A percentile compares a stretch with the other conserved stretches of the same genome.
Conservation (phyloP, 2,113 vertebrate genomes). For the Syngnathus floridae region DNA sequence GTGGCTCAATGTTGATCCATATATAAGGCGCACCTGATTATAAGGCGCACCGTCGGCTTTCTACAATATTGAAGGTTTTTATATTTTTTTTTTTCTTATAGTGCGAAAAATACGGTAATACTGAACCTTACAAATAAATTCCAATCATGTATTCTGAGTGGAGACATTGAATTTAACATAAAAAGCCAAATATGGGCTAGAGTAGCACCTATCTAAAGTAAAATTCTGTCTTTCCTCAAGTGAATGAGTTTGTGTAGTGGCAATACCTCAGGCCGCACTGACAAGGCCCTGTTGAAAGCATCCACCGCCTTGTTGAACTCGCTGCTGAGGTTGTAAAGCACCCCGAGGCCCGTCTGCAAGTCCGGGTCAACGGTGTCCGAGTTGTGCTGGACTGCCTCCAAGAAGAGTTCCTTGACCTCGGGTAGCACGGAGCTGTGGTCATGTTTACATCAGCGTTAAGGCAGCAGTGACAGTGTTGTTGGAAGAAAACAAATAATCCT, state of each 20-base stretch:
- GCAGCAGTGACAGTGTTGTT: conserved; percentile 14
- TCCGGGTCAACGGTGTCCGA: conserved; percentile 87
- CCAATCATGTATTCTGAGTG: too few species aligned
- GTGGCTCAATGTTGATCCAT: too few species aligned
- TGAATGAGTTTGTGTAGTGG: neutral
- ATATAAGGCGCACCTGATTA: too few species aligned
- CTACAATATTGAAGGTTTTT: too few species aligned
- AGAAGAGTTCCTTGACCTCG: conserved; percentile 89
- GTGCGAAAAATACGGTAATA: neutral
- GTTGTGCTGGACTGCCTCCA: conserved; percentile 89
- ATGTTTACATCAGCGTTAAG: conserved; percentile 38
- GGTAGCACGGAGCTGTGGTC: conserved; percentile 76
- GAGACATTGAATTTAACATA: too few species aligned
- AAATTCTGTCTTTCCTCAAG: conserved; percentile 3
- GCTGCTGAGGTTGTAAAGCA: conserved; percentile 91
- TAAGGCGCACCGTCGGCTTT: too few species aligned
- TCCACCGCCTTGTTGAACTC: conserved; percentile 98
- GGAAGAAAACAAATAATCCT: neutral
- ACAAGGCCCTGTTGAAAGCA: conserved; percentile 91
- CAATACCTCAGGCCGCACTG: conserved; percentile 89
- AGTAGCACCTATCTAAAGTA: neutral
- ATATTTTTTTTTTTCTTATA: too few species aligned
- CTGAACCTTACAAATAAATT: too few species aligned
- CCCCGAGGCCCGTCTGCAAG: conserved; percentile 93
- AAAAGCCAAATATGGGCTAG: too few species aligned